Base-by-base conservation (phyloP, 2,797 vertebrate species). In the Gymnoscopelus braueri region DNA sequence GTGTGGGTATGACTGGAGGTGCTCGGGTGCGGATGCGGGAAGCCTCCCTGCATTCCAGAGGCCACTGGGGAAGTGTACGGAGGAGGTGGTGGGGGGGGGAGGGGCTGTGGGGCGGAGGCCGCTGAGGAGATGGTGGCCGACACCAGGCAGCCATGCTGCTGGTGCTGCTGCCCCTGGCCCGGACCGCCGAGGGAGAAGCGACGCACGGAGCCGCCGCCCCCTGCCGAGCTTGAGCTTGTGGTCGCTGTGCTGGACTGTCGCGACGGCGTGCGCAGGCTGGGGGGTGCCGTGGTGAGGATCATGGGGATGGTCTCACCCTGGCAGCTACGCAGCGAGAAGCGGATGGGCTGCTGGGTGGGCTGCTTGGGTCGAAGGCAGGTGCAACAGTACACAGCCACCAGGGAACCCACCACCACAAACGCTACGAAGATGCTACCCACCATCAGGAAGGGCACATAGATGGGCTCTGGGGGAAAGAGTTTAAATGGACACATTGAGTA, bases 291-390 rank as follows among this genome's bases (percentile, higher is more conserved):
- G 63, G 96, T 95, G 80, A 97, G 83, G 91, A 99, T 98, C 98
- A 99, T 99, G 81, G 98, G 98, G 62, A 99, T 95, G 77, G 98
- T 97, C 89, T 99, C 98, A 0, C 96, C 95, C 91, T 98, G 98
- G 80, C 93, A 96, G 92, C 95, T 96, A 52, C 96, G 95, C 72
- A 98, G 93, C 0, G 97, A 97, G 91, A 98, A 98, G 57, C 96
- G 95, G 53, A 97, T 96, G 0, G 97, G 95, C 88, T 95, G 97
- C 47, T 95, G 96, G 0, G 95, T 94, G 0, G 95, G 94, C 82
- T 97, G 96, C 78, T 99, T 99, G 65, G 98, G 98, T 71, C 96
- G 92, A 74, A 99, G 89, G 79, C 98, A 99, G 0, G 97, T 98
- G 87, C 98, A 99, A 76, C 98, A 99, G 80, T 99, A 99, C 70